These are phyloP conservation scores for Protaetia brevitarsis DNA, from an alignment of 1,140 invertebrate genomes.

Conservation along the genomic window DNA sequence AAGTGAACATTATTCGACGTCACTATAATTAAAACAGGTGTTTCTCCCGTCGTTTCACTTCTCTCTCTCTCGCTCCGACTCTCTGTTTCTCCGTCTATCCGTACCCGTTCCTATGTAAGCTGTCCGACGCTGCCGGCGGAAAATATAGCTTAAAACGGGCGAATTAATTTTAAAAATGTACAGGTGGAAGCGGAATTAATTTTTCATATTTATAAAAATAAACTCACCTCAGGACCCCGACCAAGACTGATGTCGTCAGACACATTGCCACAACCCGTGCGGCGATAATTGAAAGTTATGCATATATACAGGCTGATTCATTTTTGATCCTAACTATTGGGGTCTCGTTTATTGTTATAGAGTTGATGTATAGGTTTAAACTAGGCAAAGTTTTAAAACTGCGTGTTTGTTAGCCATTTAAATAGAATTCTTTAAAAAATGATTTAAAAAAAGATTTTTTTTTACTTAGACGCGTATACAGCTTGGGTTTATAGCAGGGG, in stretches of 20 bases:
- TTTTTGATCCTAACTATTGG: no score
- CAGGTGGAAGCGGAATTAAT: conserved; percentile 17
- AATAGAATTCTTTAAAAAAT: no score
- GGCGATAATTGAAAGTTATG: no score
- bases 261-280: neutral
- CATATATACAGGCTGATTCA: no score
- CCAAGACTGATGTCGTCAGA: neutral
- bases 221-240: neutral
- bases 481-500: no score
- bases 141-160: neutral
- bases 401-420: no score
- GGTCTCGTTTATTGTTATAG: neutral
- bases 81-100: neutral
- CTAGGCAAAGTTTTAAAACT: no score
- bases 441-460: no score
- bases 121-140: neutral
- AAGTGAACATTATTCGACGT: conserved; percentile 4
- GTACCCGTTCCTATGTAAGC: neutral
- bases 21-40: conserved; percentile 11
- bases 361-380: neutral
- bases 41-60: neutral
- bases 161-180: conserved; percentile 10
- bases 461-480: no score
- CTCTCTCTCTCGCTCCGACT: no score
- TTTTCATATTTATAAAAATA: conserved; percentile 17